Conservation (phyloP, 2,888 invertebrate genomes). For the Dromius quadrimaculatus region DNA sequence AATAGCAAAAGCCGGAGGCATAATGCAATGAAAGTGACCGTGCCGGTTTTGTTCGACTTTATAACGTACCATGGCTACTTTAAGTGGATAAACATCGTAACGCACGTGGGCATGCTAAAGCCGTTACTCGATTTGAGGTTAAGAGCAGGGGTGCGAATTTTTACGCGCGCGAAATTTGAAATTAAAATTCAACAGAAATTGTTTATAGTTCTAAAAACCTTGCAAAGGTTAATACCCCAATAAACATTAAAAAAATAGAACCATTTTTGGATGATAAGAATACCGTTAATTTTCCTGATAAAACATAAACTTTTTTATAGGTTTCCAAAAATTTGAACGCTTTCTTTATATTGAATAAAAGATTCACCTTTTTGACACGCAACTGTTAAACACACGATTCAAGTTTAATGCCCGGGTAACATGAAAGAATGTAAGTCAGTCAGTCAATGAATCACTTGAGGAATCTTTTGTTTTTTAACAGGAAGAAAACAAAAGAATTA, state of each 20-base stretch:
- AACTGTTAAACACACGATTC: constrained; percentile 33
- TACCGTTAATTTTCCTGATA: too few relatives aligned
- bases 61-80: not conserved
- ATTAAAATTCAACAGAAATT: too few relatives aligned
- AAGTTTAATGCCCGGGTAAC: not conserved
- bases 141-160: not conserved
- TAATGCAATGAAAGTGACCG: not conserved
- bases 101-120: not conserved
- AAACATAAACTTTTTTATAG: too few relatives aligned
- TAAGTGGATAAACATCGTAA: not conserved
- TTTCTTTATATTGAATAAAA: too few relatives aligned
- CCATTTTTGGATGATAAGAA: too few relatives aligned
- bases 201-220: too few relatives aligned
- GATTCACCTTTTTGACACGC: constrained; percentile 24
- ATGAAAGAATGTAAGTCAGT: constrained; percentile 24
- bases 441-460: constrained; percentile 30
- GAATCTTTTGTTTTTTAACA: constrained; percentile 34
- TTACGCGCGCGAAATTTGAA: too few relatives aligned
- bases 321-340: too few relatives aligned
- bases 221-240: too few relatives aligned
- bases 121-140: not conserved
- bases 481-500: constrained; percentile 34
- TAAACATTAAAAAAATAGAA: too few relatives aligned
- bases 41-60: not conserved
- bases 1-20: not conserved